A percentile compares a stretch with the other conserved stretches of the same genome.
Conservation (phyloP, 2,797 vertebrate species). For the Chromis chromis region DNA sequence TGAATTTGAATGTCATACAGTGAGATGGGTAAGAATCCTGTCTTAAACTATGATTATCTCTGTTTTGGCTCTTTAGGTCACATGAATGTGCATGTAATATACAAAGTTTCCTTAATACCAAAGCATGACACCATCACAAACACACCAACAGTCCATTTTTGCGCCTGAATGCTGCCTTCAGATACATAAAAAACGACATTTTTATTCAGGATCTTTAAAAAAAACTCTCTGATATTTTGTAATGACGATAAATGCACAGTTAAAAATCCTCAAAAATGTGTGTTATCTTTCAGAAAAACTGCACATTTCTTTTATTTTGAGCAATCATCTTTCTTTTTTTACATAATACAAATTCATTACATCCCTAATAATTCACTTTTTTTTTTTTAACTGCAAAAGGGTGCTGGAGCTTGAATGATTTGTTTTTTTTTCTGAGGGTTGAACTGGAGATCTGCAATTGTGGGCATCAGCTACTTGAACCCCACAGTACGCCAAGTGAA, state of each 20-base stretch:
- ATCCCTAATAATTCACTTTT: neutral
- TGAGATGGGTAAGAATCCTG: slow-evolving; percentile 16
- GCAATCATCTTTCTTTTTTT: neutral
- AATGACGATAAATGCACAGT: slow-evolving; percentile 9
- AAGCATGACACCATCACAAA: slow-evolving; percentile 47
- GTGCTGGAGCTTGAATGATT: neutral
- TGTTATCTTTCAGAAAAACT: neutral
- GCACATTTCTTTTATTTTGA: slow-evolving; percentile 16
- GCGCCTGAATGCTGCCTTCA: slow-evolving; percentile 17
- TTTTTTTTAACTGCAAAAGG: slow-evolving; percentile 9
- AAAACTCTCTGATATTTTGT: slow-evolving; percentile 26
- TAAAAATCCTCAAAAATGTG: slow-evolving; percentile 3
- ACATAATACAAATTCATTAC: neutral
- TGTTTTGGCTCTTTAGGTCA: slow-evolving; percentile 25
- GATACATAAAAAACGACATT: slow-evolving; percentile 3
- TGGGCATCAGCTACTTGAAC: slow-evolving; percentile 19
- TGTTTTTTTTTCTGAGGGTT: neutral
- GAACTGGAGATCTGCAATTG: slow-evolving; percentile 19
- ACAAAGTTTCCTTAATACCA: slow-evolving; percentile 42
- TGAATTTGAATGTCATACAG: neutral
- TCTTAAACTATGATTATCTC: neutral
- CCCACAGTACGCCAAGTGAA: slow-evolving; percentile 38
- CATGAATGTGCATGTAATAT: slow-evolving; percentile 29
- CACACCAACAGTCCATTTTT: slow-evolving; percentile 1
- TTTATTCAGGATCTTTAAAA: slow-evolving; percentile 5